A percentile compares a stretch with the other conserved stretches of the same genome.
Conservation (phyloP, 2,888 invertebrate genomes). For the Napeogenes sylphis region DNA sequence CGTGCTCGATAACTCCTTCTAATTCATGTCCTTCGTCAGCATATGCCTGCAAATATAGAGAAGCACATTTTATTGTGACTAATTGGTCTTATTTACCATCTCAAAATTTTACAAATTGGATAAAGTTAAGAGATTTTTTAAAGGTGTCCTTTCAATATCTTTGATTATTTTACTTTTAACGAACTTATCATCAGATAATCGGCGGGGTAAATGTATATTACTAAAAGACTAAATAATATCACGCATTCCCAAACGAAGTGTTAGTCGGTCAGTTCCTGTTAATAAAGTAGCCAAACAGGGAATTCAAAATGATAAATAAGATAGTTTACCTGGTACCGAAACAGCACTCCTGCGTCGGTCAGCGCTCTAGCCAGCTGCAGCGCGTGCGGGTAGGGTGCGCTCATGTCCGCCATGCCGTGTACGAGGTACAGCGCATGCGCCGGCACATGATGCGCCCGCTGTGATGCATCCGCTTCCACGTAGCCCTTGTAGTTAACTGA, state of each 20-base stretch:
- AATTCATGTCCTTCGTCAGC: conserved; percentile 94
- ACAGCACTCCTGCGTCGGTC: conserved; percentile 91
- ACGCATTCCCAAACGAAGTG: neutral
- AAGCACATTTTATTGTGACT: neutral
- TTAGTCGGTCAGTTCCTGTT: neutral
- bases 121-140: no score
- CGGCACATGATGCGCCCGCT: conserved; percentile 91
- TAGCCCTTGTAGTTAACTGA: conserved; percentile 93
- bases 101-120: no score
- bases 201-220: no score
- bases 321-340: conserved; percentile 89
- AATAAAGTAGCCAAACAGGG: neutral
- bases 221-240: neutral
- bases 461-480: conserved; percentile 94
- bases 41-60: conserved; percentile 83
- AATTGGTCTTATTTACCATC: neutral
- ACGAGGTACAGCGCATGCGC: conserved; percentile 91
- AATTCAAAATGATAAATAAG: neutral
- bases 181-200: no score
- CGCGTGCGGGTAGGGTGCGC: conserved; percentile 96
- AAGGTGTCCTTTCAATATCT: no score
- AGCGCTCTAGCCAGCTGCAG: conserved; percentile 92
- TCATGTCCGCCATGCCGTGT: conserved; percentile 94
- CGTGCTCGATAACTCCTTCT: conserved; percentile 90
- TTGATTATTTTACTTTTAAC: no score